Evolutionary conservation across 1,140 invertebrate species (phyloP), one percentile per base, ranked within the genome.

Genomic region (Glomeris maerens): DNA sequence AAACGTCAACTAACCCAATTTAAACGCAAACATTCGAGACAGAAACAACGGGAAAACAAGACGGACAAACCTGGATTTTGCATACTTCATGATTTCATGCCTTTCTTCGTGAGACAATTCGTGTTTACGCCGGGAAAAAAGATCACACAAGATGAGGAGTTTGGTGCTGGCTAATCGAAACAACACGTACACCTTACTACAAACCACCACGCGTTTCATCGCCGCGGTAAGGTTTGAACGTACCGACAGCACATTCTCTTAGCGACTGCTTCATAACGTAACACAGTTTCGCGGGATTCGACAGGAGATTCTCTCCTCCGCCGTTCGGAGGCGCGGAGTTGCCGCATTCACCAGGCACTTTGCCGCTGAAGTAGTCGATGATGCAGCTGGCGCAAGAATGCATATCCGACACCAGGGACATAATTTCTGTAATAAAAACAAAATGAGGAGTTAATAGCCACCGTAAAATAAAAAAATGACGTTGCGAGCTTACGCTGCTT

Each of bases 401-500:
- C 62, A 78, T 73, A 54, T 79, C 77, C 57, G 70, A 71, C 10
- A 78, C 72, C 27, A 78, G 60, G 50, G 67, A 70, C 28, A 76
- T 70, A 28, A 79, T 77, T 70, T 78, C 77, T 79, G 58, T 25
- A 68, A 65, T 50, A 44, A 46, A 53, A 53, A 53, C 50, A 51
- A 50, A 54, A 51, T 53, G 27, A 23, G 40, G 49, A 46, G 53
- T 13, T n/a, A 51, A 45, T 49, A 44, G 23, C 10, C 20, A n/a
- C 28, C 22, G 10, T 51, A 21, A 27, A n/a, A 17, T 10, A 20
- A 23, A 5, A 22, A n/a, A n/a, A n/a, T n/a, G n/a, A n/a, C n/a
- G n/a, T n/a, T n/a, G n/a, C n/a, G n/a, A n/a, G 54, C 74, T 71
- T 65, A 79, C 77, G 74, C 63, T 79, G 72, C 58, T 75, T 78